Conservation (phyloP, 2,797 vertebrate species). For the Luscinia megarhynchos region DNA sequence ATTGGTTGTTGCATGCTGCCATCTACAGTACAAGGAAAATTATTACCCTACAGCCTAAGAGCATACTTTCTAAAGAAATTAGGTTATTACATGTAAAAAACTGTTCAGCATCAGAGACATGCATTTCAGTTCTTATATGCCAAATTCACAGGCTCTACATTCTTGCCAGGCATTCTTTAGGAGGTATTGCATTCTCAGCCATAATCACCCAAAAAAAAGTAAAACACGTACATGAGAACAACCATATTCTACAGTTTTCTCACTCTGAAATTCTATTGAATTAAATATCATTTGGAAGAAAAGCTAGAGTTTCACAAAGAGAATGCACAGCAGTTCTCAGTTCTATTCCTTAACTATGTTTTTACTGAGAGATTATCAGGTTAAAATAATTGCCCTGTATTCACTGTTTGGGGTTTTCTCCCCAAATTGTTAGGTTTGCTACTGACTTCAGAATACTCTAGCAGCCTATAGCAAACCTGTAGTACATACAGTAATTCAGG, state of each 20-base stretch:
- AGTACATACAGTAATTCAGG: background rate
- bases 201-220: background rate
- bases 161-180: background rate
- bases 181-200: background rate
- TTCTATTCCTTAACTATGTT: background rate
- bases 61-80: background rate
- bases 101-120: background rate
- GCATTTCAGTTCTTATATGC: background rate
- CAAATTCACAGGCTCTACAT: background rate
- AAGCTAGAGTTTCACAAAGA: background rate
- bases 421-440: background rate
- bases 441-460: background rate
- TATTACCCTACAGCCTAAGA: background rate
- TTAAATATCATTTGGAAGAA: background rate
- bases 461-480: background rate
- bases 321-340: background rate
- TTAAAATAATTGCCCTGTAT: background rate
- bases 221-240: background rate
- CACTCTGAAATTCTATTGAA: background rate
- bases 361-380: background rate
- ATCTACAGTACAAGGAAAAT: constrained; percentile 76
- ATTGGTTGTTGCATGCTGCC: constrained; percentile 86
- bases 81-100: background rate
- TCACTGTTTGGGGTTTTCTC: background rate
- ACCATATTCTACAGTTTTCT: background rate